Percentiles rank a stretch among this genome's conserved stretches.
Conservation (phyloP, 2,888 invertebrate species). For the Microctonus brassicae region DNA sequence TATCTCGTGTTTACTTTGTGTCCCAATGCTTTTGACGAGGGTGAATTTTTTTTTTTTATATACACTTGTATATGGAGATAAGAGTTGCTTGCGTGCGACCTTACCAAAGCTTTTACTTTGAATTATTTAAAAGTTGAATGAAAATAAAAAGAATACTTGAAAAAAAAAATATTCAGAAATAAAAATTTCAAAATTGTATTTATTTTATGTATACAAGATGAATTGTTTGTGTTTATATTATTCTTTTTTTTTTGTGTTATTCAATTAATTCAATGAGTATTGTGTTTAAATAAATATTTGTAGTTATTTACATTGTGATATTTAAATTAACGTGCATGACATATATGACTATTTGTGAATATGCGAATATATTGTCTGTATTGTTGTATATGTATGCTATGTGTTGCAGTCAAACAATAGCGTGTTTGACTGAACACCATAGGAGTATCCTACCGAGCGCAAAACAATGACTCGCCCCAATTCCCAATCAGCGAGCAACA, state of each 20-base stretch:
- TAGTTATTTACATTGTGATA: not conserved
- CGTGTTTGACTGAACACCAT: conserved; percentile 39
- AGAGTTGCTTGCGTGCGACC: not conserved
- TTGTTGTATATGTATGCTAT: not conserved
- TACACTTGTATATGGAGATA: not conserved
- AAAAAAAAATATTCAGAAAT: too few species aligned
- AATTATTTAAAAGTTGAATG: not conserved
- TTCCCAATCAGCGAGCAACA: conserved; percentile 53
- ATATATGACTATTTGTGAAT: conserved; percentile 5
- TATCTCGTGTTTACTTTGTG: conserved; percentile 12
- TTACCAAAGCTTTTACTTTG: not conserved
- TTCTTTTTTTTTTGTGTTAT: not conserved
- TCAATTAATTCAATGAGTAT: not conserved
- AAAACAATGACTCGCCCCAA: conserved; percentile 53
- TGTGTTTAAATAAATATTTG: not conserved
- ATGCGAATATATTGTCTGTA: too few species aligned
- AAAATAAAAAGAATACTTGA: too few species aligned
- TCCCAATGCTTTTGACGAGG: conserved; percentile 11
- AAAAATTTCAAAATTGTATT: too few species aligned
- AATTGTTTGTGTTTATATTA: not conserved
- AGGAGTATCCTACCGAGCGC: conserved; percentile 41
- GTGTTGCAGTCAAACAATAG: conserved; percentile 13
- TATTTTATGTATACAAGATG: not conserved
- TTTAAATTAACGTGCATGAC: too few species aligned
- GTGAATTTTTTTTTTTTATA: not conserved